phyloP scores from a whole-genome alignment of 1,140 invertebrate species.

The Scaptomyza montana region DNA sequence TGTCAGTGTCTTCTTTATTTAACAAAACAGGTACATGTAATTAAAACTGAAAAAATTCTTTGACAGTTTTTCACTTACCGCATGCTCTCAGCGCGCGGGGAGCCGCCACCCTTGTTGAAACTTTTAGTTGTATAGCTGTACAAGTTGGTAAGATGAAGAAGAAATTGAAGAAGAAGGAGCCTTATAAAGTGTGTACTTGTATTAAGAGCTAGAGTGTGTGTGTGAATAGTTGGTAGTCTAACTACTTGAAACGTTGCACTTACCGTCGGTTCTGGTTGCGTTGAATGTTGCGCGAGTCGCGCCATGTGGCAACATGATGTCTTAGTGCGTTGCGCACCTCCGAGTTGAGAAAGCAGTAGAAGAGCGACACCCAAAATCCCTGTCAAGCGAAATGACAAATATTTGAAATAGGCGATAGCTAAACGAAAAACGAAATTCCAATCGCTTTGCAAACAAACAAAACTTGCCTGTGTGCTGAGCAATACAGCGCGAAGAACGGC shows the following conservation, averaged over 20 bases:
- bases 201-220: neutral
- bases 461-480: slow-evolving; percentile 88
- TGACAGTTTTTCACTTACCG: slow-evolving; percentile 85
- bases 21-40: slow-evolving; percentile 23
- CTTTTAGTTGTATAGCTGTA: slow-evolving; percentile 74
- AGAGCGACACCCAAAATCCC: slow-evolving; percentile 93
- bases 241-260: slow-evolving; percentile 29
- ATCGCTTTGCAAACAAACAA: neutral
- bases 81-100: slow-evolving; percentile 92
- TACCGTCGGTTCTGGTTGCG: slow-evolving; percentile 85
- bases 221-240: slow-evolving; percentile 16
- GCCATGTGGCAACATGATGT: slow-evolving; percentile 92
- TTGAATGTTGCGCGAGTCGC: slow-evolving; percentile 87
- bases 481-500: slow-evolving; percentile 89
- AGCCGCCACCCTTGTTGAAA: slow-evolving; percentile 90
- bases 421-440: neutral
- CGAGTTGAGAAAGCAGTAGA: slow-evolving; percentile 96
- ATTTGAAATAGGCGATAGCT: slow-evolving; percentile 1
- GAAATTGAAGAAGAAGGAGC: slow-evolving; percentile 22
- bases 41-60: slow-evolving; percentile 31
- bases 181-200: slow-evolving; percentile 9
- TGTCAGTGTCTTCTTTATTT: neutral
- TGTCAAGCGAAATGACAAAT: slow-evolving; percentile 42
- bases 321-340: slow-evolving; percentile 94
- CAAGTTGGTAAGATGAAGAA: slow-evolving; percentile 17